Base-by-base conservation (phyloP, 92 coral and sea anemone species). In the Anthopleura xanthogrammica region DNA sequence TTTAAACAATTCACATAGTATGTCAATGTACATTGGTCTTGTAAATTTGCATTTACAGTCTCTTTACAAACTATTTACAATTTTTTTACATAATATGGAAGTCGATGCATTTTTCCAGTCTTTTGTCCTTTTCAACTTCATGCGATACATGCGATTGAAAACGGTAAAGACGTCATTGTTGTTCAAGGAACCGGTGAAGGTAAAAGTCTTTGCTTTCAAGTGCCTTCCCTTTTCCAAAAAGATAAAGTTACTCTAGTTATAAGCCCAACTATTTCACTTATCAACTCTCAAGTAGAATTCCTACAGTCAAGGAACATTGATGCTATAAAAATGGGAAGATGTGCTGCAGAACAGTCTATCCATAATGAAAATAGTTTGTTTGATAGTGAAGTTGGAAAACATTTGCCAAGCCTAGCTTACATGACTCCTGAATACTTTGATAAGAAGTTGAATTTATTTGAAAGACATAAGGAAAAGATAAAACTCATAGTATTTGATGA, bases 401-500 rank as follows among this genome's bases (percentile, higher is more conserved):
- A 29, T 0, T 29, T 29, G 36, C 36, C 36, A 29, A 29, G 36
- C 36, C 36, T 58, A 5, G 17, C 20, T 17, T 58, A 11, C 20
- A 58, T 16, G 3, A 58, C 65, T 58, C 64, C 64, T 11, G 64
- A 58, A 58, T 58, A 58, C 20, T 58, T 58, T 58, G 64, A 58
- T 3, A 58, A 58, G 20, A 58, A 12, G 20, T 13, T 17, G n/a
- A 0, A 72, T 17, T 3, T 11, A 12, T 11, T 58, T 58, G 12
- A 58, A 16, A 56, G 55, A 36, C 66, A 76, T 41, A 52, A 19
- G 54, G 71, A 65, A 71, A 39, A 66, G 13, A 16, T 88, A 14
- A 84, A 85, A 65, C 50, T 88, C 12, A 10, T 84, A 11, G 91
- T 84, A n/a, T 13, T 88, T 3, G 85, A 88, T 16, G 88, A 88